Evolutionary conservation across 37 sponge, comb jelly and placozoan species (phyloP).

Genomic region (Halisarca cf. caerulea): DNA sequence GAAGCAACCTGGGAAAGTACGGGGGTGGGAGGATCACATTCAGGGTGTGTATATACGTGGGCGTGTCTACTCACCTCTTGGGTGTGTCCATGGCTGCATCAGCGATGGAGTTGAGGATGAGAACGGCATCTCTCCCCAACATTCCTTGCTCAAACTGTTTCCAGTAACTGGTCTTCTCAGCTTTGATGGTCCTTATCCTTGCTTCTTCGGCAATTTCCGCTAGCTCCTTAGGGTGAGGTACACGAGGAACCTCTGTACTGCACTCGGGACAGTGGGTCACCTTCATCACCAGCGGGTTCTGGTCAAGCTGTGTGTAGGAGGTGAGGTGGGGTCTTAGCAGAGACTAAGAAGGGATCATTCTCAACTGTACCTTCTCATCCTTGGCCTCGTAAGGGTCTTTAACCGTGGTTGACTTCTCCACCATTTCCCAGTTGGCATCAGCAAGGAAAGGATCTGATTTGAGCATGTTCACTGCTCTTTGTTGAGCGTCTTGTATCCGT

Average conservation of each 20-base stretch:
- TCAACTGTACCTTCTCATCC: slow-evolving; percentile 20
- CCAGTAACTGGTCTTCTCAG: slow-evolving; percentile 94
- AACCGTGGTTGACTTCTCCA: slow-evolving; percentile 68
- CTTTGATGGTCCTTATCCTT: slow-evolving; percentile 74
- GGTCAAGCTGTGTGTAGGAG: background rate
- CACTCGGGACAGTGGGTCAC: slow-evolving; percentile 56
- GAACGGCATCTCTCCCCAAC: slow-evolving; percentile 82
- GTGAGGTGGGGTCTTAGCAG: background rate
- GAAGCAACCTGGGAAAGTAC: slow-evolving; percentile 60
- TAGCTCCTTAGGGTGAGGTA: slow-evolving; percentile 78
- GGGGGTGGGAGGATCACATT: background rate
- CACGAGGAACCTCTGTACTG: slow-evolving; percentile 48
- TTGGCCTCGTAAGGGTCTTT: slow-evolving; percentile 56
- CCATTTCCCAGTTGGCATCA: slow-evolving; percentile 89
- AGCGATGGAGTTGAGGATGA: slow-evolving; percentile 68
- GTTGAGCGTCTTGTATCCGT: slow-evolving; percentile 58
- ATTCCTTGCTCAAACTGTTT: slow-evolving; percentile 90
- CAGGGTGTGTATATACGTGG: background rate
- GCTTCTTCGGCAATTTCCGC: slow-evolving; percentile 84
- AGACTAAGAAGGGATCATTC: too few species aligned
- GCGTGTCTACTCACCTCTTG: slow-evolving; percentile 45
- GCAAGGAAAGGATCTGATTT: slow-evolving; percentile 82
- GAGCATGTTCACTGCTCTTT: slow-evolving; percentile 67
- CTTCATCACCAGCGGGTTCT: slow-evolving; percentile 25
- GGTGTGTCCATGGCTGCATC: slow-evolving; percentile 76